Conservation (phyloP, 2,888 invertebrate species). For the Xanthia icteritia region DNA sequence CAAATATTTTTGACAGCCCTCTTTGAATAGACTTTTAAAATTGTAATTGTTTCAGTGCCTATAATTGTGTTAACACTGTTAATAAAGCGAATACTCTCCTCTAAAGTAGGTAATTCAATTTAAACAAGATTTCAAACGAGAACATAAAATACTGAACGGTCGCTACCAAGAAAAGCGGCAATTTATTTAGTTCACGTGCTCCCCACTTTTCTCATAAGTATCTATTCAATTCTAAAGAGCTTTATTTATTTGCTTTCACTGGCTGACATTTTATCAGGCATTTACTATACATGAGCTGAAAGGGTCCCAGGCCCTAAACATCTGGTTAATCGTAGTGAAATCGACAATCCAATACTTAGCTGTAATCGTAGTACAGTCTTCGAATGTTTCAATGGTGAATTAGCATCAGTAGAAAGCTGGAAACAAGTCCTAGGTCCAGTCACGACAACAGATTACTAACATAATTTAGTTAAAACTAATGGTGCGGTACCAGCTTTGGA, state of each 20-base stretch:
- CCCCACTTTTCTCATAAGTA: slow-evolving; percentile 49
- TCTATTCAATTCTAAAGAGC: slow-evolving; percentile 61
- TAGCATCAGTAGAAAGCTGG: slow-evolving; percentile 56
- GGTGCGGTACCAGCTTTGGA: slow-evolving; percentile 39
- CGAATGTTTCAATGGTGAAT: slow-evolving; percentile 58
- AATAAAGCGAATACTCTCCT: not conserved
- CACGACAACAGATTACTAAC: slow-evolving; percentile 50
- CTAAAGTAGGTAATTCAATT: slow-evolving; percentile 21
- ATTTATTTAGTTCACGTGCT: slow-evolving; percentile 48
- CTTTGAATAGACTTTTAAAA: not conserved
- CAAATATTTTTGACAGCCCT: not conserved
- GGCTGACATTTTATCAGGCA: slow-evolving; percentile 47
- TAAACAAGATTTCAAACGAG: slow-evolving; percentile 33
- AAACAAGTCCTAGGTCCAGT: slow-evolving; percentile 42
- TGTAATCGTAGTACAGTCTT: slow-evolving; percentile 47
- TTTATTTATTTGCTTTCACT: slow-evolving; percentile 62
- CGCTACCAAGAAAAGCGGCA: slow-evolving; percentile 26
- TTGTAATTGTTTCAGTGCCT: not conserved
- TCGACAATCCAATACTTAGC: slow-evolving; percentile 47
- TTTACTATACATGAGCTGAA: slow-evolving; percentile 52
- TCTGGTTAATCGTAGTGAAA: slow-evolving; percentile 63
- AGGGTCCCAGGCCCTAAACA: slow-evolving; percentile 48
- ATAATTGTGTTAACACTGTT: not conserved
- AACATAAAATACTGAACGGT: slow-evolving; percentile 42
- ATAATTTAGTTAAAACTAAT: slow-evolving; percentile 43